Conservation (phyloP, 2,113 vertebrate species). For the Pterocles orientalis region DNA sequence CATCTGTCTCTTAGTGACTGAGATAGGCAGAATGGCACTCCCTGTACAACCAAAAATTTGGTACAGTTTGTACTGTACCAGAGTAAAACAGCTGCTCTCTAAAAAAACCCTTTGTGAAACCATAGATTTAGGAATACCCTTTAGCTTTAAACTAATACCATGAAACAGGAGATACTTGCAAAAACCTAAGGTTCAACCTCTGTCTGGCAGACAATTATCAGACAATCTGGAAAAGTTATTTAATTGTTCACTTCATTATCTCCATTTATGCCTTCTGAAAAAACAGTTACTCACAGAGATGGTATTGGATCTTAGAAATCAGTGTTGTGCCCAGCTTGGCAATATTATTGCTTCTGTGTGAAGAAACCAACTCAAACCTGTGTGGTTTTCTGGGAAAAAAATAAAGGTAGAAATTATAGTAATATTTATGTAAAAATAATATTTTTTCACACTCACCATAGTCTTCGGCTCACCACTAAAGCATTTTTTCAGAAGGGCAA, state of each 20-base stretch:
- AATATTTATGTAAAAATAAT: not conserved
- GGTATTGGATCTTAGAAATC: not conserved
- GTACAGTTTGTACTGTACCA: not conserved
- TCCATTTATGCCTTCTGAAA: not conserved
- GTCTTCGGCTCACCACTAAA: not conserved
- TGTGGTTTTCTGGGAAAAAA: not conserved
- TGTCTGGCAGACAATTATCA: not conserved
- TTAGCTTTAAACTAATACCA: not conserved
- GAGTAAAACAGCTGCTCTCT: not conserved
- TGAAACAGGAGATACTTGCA: not conserved
- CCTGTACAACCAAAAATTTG: not conserved
- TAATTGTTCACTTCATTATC: not conserved
- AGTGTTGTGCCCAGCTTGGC: not conserved
- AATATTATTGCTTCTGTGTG: not conserved
- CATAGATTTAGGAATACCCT: not conserved
- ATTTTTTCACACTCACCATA: not conserved
- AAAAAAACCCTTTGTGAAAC: not conserved
- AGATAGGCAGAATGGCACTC: not conserved
- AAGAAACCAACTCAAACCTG: not conserved
- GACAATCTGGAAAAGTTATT: not conserved
- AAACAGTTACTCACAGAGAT: not conserved
- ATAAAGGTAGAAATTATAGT: not conserved
- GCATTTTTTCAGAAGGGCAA: not conserved
- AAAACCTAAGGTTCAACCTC: not conserved
- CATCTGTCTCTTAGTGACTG: not conserved